These are phyloP conservation scores for Hoplias malabaricus DNA, from an alignment of 2,113 vertebrate species.

Conservation along the genomic window DNA sequence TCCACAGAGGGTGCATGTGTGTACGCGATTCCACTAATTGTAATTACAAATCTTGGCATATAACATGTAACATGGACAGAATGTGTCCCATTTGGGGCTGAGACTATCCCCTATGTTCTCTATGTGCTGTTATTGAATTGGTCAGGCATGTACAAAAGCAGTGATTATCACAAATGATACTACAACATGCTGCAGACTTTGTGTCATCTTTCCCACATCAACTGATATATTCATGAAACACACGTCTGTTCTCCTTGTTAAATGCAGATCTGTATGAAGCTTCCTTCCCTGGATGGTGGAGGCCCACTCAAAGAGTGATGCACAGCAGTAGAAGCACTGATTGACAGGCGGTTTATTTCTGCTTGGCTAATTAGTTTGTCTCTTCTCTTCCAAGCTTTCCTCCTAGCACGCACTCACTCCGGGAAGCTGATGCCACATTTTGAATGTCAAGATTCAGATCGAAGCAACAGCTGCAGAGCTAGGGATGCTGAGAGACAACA, in stretches of 20 bases:
- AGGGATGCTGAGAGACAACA: not conserved
- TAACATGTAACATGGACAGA: too few relatives aligned
- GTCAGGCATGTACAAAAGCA: too few relatives aligned
- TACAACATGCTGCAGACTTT: too few relatives aligned
- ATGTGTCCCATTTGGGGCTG: too few relatives aligned
- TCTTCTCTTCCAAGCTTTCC: slow-evolving; percentile 14
- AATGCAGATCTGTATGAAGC: not conserved
- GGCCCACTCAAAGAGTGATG: not conserved
- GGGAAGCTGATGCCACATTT: not conserved
- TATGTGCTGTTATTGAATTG: too few relatives aligned
- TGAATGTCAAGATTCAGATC: slow-evolving; percentile 34
- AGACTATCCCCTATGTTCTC: too few relatives aligned
- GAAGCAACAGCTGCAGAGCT: not conserved
- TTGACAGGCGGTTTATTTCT: slow-evolving; percentile 40
- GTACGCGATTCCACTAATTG: too few relatives aligned
- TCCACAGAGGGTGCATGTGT: too few relatives aligned
- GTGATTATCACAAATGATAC: too few relatives aligned
- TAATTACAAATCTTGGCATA: too few relatives aligned
- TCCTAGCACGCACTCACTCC: slow-evolving; percentile 6
- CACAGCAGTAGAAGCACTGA: not conserved
- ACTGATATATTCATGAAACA: too few relatives aligned
- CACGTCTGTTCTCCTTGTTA: not conserved
- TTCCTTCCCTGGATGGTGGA: not conserved
- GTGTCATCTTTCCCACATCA: too few relatives aligned
- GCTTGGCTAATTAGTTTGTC: slow-evolving; percentile 39